A percentile compares a stretch with the other conserved stretches of the same genome.
phyloP scores from a whole-genome alignment of 2,113 vertebrate genomes.

The Sander vitreus region DNA sequence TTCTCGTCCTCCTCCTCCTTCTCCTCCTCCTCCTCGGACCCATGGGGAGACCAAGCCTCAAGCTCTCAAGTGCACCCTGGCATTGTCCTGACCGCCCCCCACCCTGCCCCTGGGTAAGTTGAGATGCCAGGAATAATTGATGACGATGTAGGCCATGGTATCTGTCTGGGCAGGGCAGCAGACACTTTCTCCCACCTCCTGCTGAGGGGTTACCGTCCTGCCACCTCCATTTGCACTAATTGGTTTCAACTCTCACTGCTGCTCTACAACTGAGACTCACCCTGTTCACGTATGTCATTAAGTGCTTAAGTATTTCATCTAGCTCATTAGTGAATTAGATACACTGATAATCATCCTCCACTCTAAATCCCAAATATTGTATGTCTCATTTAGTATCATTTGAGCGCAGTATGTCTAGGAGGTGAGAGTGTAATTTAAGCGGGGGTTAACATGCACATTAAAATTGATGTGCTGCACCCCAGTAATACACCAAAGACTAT shows the following conservation, averaged over 20 bases:
- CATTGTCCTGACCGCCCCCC: conserved; percentile 67
- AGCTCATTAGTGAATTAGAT: conserved; percentile 44
- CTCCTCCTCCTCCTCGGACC: conserved; percentile 43
- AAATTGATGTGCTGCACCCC: background rate
- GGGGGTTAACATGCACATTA: conserved; percentile 6
- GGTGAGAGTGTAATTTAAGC: conserved; percentile 6
- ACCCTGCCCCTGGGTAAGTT: conserved; percentile 73
- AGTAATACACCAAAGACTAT: background rate
- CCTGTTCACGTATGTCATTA: conserved; percentile 39
- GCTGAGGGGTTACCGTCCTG: conserved; percentile 72
- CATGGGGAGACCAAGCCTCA: conserved; percentile 55
- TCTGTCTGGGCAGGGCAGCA: conserved; percentile 65
- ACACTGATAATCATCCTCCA: background rate
- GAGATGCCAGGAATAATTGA: conserved; percentile 87
- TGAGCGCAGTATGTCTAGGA: background rate
- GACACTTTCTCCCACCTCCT: conserved; percentile 73
- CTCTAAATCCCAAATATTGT: conserved; percentile 8
- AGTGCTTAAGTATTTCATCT: conserved; percentile 30
- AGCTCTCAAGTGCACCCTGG: conserved; percentile 59
- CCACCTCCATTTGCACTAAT: conserved; percentile 84
- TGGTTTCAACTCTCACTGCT: conserved; percentile 62
- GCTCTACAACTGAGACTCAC: conserved; percentile 12
- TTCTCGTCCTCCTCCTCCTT: background rate
- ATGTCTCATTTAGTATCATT: conserved; percentile 21
- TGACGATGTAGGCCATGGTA: conserved; percentile 74